phyloP scores from a whole-genome alignment of 1,140 invertebrate genomes.

The Cydia splendana region DNA sequence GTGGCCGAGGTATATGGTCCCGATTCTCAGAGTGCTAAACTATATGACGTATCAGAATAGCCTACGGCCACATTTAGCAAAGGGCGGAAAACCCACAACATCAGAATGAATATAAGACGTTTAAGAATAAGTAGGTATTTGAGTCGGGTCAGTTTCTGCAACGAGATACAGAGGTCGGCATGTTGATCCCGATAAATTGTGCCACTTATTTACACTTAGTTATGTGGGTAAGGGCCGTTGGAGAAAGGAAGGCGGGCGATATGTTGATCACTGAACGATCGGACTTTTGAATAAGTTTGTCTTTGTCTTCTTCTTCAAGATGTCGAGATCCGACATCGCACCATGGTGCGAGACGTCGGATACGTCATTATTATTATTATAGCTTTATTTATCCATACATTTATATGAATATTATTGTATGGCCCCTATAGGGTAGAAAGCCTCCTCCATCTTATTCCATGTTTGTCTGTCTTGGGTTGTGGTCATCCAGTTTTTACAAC shows the following conservation, averaged over 20 bases:
- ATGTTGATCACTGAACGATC: background rate
- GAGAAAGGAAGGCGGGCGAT: background rate
- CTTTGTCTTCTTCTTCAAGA: background rate
- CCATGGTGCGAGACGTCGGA: too few relatives aligned
- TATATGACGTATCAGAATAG: background rate
- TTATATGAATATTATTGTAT: too few relatives aligned
- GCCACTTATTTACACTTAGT: background rate
- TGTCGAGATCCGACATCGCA: too few relatives aligned
- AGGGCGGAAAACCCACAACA: background rate
- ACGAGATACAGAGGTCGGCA: slow-evolving; percentile 7
- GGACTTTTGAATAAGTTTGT: background rate
- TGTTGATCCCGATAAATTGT: slow-evolving; percentile 10
- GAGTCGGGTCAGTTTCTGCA: background rate
- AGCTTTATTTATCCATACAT: too few relatives aligned
- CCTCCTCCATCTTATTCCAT: too few relatives aligned
- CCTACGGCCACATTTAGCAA: background rate
- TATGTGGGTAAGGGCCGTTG: background rate
- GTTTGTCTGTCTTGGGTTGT: too few relatives aligned
- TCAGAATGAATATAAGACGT: background rate
- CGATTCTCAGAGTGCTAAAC: background rate
- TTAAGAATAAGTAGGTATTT: background rate
- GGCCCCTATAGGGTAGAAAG: too few relatives aligned
- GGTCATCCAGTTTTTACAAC: too few relatives aligned
- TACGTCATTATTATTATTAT: too few relatives aligned
- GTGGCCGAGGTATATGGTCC: background rate